A percentile compares a stretch with the other conserved stretches of the same genome.
Conservation (phyloP, 1,140 invertebrate species). For the Drosophila hydei region DNA sequence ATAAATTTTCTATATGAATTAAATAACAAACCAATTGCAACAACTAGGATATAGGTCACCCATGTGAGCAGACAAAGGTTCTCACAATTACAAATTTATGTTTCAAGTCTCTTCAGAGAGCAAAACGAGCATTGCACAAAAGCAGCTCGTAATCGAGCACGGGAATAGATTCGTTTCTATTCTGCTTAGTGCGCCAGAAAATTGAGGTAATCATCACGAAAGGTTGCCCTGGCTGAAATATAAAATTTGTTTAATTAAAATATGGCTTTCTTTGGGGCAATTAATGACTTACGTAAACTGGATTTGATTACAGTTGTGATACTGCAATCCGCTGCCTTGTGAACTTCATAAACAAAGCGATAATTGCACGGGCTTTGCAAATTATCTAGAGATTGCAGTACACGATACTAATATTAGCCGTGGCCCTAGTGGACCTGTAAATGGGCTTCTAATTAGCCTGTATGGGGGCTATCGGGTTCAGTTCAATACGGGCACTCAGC, state of each 20-base stretch:
- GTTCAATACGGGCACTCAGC: neutral
- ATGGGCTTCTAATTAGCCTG: slow-evolving; percentile 6
- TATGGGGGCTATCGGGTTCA: slow-evolving; percentile 8
- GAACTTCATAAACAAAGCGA: slow-evolving; percentile 8
- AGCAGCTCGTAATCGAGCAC: too few species aligned
- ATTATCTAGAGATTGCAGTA: slow-evolving; percentile 8
- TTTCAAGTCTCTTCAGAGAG: neutral
- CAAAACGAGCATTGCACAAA: too few species aligned
- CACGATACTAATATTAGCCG: slow-evolving; percentile 2
- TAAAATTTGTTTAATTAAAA: slow-evolving; percentile 5
- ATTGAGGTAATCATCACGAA: slow-evolving; percentile 6
- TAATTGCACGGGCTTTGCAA: slow-evolving; percentile 4
- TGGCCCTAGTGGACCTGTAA: slow-evolving; percentile 13
- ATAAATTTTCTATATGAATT: too few species aligned
- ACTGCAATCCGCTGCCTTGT: neutral
- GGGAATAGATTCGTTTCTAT: neutral
- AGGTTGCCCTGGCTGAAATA: neutral
- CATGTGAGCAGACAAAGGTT: too few species aligned
- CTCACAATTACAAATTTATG: too few species aligned
- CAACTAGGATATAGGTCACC: too few species aligned
- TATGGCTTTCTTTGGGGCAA: neutral
- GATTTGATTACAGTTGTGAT: neutral
- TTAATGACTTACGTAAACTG: slow-evolving; percentile 9
- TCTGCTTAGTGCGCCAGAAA: slow-evolving; percentile 11
- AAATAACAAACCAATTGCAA: too few species aligned